phyloP scores from a whole-genome alignment of 30 jellyfish, hydroid and myxozoan genomes.

The Cassiopea andromeda region DNA sequence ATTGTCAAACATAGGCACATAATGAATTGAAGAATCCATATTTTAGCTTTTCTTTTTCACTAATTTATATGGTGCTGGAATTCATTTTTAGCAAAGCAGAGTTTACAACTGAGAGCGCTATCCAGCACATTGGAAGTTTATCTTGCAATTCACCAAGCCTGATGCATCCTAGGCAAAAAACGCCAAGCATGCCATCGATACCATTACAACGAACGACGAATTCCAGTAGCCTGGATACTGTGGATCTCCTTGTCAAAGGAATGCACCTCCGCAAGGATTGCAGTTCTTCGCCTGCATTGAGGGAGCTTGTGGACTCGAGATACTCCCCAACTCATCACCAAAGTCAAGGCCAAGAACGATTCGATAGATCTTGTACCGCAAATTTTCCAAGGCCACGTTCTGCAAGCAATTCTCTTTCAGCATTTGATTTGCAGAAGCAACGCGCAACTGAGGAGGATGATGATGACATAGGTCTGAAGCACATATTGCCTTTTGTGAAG shows the following conservation, averaged over 20 bases:
- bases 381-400: slow-evolving; percentile 21
- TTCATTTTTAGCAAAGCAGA: slow-evolving; percentile 45
- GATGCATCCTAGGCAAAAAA: slow-evolving; percentile 32
- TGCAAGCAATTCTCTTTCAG: slow-evolving; percentile 8
- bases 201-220: slow-evolving; percentile 34
- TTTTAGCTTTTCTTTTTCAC: background rate
- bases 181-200: slow-evolving; percentile 70
- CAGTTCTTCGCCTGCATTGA: slow-evolving; percentile 43
- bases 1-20: background rate
- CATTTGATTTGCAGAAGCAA: slow-evolving; percentile 6
- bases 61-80: too few species aligned
- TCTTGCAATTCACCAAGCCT: background rate
- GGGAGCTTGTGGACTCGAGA: background rate
- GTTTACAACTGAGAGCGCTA: slow-evolving; percentile 15
- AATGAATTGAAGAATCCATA: background rate
- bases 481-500: slow-evolving; percentile 78
- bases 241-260: slow-evolving; percentile 64
- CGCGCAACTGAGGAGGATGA: slow-evolving; percentile 9
- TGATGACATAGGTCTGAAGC: slow-evolving; percentile 23
- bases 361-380: background rate
- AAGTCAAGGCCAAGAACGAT: background rate
- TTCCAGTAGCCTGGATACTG: slow-evolving; percentile 13
- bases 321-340: background rate
- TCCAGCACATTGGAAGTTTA: background rate
- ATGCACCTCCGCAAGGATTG: slow-evolving; percentile 23